phyloP scores from a whole-genome alignment of 64 coral and sea anemone species.

The Cladopsammia gracilis region DNA sequence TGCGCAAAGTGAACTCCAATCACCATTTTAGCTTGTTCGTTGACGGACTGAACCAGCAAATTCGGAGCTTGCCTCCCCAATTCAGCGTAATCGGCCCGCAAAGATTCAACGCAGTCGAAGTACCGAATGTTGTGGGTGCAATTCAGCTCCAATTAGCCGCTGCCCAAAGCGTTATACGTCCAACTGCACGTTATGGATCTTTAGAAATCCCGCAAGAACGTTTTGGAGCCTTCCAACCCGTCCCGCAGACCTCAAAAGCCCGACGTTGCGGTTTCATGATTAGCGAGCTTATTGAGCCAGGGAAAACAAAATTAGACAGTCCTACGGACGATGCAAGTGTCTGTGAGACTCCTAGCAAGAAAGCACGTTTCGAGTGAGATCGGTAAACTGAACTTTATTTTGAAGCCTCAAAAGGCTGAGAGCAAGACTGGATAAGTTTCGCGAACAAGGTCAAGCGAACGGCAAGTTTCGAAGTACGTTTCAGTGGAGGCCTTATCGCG shows the following conservation, averaged over 20 bases:
- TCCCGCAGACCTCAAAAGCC: conserved; percentile 13
- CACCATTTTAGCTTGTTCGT: conserved; percentile 84
- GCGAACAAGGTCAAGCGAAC: background rate
- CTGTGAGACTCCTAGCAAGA: background rate
- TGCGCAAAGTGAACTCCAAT: conserved; percentile 80
- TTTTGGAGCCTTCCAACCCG: conserved; percentile 25
- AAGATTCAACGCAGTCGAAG: conserved; percentile 11
- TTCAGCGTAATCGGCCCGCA: conserved; percentile 42
- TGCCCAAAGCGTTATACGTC: background rate
- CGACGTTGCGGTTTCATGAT: conserved; percentile 45
- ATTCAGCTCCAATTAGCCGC: background rate
- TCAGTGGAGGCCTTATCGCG: background rate
- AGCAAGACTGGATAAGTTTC: background rate
- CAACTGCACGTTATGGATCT: conserved; percentile 20
- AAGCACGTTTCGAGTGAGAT: background rate
- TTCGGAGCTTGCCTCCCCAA: conserved; percentile 12
- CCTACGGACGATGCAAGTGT: background rate
- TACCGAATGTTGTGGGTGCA: background rate
- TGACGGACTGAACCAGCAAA: background rate
- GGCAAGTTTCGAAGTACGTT: background rate
- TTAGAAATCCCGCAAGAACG: background rate
- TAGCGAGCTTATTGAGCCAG: conserved; percentile 12
- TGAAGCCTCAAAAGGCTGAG: background rate
- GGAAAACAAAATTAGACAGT: background rate
- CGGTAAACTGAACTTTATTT: background rate